These are phyloP conservation scores for Setipinna tenuifilis DNA, from an alignment of 2,797 vertebrate species.

Conservation along the genomic window DNA sequence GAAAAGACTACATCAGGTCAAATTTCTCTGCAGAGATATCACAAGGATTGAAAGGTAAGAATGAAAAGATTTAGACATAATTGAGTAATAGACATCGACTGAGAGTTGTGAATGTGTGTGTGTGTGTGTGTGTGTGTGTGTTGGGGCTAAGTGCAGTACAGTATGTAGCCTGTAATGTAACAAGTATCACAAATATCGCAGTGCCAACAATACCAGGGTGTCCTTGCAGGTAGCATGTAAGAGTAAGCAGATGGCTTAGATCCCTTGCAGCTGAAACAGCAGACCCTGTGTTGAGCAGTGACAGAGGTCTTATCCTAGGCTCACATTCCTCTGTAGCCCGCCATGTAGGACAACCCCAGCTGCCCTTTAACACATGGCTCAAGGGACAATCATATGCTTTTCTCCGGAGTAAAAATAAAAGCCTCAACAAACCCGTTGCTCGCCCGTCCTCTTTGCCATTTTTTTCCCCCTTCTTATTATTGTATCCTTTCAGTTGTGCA, in stretches of 20 bases:
- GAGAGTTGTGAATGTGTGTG: no score
- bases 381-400: background rate
- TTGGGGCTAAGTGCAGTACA: no score
- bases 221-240: conserved; percentile 40
- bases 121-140: no score
- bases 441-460: no score
- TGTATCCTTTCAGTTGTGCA: background rate
- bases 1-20: no score
- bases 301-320: conserved; percentile 32
- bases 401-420: conserved; percentile 52
- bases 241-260: conserved; percentile 48
- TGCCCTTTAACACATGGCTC: conserved; percentile 44
- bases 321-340: conserved; percentile 41
- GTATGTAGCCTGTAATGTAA: no score
- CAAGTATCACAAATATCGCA: background rate
- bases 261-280: conserved; percentile 54
- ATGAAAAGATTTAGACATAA: no score
- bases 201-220: background rate
- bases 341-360: conserved; percentile 38
- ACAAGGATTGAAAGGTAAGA: no score
- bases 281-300: conserved; percentile 5
- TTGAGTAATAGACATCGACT: no score
- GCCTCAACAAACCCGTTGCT: conserved; percentile 45
- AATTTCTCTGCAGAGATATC: no score
- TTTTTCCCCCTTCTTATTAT: background rate